Evolutionary conservation across 1,140 invertebrate genomes (phyloP), one percentile per base, ranked within the genome.

Genomic region (Drosophila teissieri): DNA sequence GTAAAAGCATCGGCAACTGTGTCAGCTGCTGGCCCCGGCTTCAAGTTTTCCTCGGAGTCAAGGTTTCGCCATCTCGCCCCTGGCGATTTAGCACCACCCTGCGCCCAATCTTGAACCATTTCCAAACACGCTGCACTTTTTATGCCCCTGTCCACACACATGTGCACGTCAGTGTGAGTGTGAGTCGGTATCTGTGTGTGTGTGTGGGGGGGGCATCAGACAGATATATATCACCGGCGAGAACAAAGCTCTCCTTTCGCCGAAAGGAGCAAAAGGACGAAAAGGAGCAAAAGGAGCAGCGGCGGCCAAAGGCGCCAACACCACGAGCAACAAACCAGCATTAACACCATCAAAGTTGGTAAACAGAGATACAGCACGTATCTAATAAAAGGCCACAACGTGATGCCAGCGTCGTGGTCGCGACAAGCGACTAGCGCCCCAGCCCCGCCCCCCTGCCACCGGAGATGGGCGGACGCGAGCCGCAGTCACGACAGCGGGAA

Each of bases 301-400:
- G 12, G 36, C 36, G 14, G 36, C 3, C 12, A 14, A 37, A 37
- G 37, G 37, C 37, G 37, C 11, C 56, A 52, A 27, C 61, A 52
- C 22, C 45, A 67, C 37, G 48, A 80, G 70, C 76, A 73, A 65
- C 73, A 79, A 83, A 83, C 78, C 77, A 82, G 83, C 84, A 89
- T 88, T 88, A 88, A 88, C 83, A 88, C 83, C 84, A 88, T 83
- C 79, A 88, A 88, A 89, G 79, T 88, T 83, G 76, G 83, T 83
- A 88, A 89, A 89, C 80, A 89, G 73, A 88, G 84, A 88, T 88
- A 88, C 84, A 88, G 84, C 84, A 88, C 84, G 84, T 88, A 89
- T 88, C 84, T 88, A 88, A 88, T 88, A 88, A 88, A 88, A 88
- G 76, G 84, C 84, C 84, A 89, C 83, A 88, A 88, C 83, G 83